These are phyloP conservation scores for Petrophora chlorosata DNA, from an alignment of 2,888 invertebrate genomes.

Conservation along the genomic window DNA sequence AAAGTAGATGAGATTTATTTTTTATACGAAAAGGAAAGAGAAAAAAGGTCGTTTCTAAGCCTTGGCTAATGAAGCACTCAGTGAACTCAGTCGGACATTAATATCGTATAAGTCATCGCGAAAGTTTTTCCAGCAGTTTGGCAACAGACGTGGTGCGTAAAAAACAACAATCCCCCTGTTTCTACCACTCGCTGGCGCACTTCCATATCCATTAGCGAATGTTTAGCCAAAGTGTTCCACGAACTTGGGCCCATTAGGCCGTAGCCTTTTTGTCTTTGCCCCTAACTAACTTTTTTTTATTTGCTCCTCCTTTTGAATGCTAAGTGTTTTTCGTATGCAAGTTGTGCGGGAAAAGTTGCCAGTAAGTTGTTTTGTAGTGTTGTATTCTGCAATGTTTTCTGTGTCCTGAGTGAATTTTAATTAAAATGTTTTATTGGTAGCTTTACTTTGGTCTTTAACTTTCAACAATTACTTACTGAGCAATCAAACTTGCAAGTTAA, in stretches of 20 bases:
- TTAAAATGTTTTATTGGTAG: neutral
- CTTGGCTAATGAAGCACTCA: constrained; percentile 27
- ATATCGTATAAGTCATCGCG: constrained; percentile 31
- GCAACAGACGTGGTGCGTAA: constrained; percentile 64
- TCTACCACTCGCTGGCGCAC: constrained; percentile 62
- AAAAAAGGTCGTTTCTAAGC: constrained; percentile 19
- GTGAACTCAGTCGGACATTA: constrained; percentile 28
- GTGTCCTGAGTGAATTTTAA: constrained; percentile 22
- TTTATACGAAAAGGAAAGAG: constrained; percentile 5
- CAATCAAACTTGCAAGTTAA: too few relatives aligned
- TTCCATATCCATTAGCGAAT: constrained; percentile 83
- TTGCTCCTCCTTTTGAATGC: constrained; percentile 55
- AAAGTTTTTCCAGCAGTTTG: constrained; percentile 58
- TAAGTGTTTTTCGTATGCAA: constrained; percentile 70
- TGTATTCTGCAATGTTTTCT: constrained; percentile 26
- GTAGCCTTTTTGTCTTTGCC: constrained; percentile 75
- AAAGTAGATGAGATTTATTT: constrained; percentile 11
- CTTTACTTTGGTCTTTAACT: neutral
- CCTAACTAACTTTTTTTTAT: constrained; percentile 69
- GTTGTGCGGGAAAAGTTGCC: constrained; percentile 40
- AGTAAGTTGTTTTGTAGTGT: constrained; percentile 32
- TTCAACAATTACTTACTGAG: too few relatives aligned
- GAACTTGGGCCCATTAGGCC: constrained; percentile 77
- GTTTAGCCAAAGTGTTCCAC: constrained; percentile 82
- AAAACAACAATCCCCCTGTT: constrained; percentile 63